Percentiles rank a stretch among this genome's conserved stretches.
Conservation (phyloP, 2,888 invertebrate species). For the Lordiphosa fenestrarum region DNA sequence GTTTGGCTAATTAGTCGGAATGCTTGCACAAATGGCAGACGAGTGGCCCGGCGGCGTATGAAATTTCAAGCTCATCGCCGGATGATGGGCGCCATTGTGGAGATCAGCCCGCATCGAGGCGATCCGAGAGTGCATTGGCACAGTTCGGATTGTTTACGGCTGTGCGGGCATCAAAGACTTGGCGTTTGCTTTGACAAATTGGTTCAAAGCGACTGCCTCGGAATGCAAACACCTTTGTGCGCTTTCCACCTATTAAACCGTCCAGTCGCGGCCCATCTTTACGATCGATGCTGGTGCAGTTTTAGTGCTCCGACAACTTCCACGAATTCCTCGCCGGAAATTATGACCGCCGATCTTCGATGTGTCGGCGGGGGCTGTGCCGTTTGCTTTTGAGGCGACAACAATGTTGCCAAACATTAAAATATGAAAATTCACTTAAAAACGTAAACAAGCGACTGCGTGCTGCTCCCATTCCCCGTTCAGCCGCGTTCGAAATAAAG, state of each 20-base stretch:
- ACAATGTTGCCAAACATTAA: conserved; percentile 75
- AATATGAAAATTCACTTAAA: conserved; percentile 76
- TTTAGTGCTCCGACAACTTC: conserved; percentile 62
- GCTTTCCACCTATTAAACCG: conserved; percentile 61
- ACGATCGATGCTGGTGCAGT: conserved; percentile 21
- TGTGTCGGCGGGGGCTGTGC: conserved; percentile 36
- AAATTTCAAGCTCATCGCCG: conserved; percentile 67
- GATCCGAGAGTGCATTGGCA: conserved; percentile 20
- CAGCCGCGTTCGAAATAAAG: conserved; percentile 1
- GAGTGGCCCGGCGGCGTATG: conserved; percentile 42
- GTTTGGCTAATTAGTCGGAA: conserved; percentile 69
- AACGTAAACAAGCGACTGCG: conserved; percentile 60
- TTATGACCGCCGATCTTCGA: conserved; percentile 68
- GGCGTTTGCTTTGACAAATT: conserved; percentile 55
- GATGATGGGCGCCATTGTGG: conserved; percentile 64
- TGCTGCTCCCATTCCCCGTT: conserved; percentile 26
- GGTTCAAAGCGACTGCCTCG: conserved; percentile 37
- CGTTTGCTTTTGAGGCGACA: conserved; percentile 52
- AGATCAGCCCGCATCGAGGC: conserved; percentile 23
- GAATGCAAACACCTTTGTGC: conserved; percentile 65
- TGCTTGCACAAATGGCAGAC: conserved; percentile 54
- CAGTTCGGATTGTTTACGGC: conserved; percentile 53
- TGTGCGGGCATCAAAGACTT: conserved; percentile 28
- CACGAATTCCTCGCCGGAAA: conserved; percentile 77
- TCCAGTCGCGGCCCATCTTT: conserved; percentile 35